phyloP scores from a whole-genome alignment of 2,113 vertebrate species.

The Prionailurus viverrinus region DNA sequence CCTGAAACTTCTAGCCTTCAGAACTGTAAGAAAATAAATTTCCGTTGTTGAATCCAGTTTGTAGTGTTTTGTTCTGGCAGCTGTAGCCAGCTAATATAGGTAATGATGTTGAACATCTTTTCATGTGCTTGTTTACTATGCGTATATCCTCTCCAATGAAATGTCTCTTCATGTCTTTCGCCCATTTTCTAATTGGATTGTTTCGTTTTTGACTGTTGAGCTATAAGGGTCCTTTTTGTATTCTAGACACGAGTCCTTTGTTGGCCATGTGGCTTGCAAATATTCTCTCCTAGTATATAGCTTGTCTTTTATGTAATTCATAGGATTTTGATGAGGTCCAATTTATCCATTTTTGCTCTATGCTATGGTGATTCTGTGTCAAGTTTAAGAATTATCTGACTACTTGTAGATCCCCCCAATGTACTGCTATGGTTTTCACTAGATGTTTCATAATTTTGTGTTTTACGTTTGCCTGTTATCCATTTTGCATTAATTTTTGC shows the following conservation, averaged over 20 bases:
- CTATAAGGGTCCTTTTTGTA: neutral
- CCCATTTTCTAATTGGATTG: neutral
- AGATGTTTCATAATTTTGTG: neutral
- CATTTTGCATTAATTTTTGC: slow-evolving; percentile 31
- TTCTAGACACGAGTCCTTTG: neutral
- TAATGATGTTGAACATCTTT: neutral
- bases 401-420: neutral
- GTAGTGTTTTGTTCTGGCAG: neutral
- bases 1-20: neutral
- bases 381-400: slow-evolving; percentile 40
- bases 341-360: neutral
- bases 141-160: neutral
- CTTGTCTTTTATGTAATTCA: slow-evolving; percentile 14
- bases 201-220: neutral
- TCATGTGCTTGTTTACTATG: neutral
- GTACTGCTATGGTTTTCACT: neutral
- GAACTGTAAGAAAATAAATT: neutral
- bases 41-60: neutral
- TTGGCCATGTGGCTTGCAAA: neutral
- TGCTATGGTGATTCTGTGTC: neutral
- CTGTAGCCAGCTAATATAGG: neutral
- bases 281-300: neutral
- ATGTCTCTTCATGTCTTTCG: neutral
- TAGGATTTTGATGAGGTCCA: slow-evolving; percentile 12
- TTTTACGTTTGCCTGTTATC: neutral